These are phyloP conservation scores for Argyresthia albistria DNA, from an alignment of 2,888 invertebrate genomes.

Conservation along the genomic window DNA sequence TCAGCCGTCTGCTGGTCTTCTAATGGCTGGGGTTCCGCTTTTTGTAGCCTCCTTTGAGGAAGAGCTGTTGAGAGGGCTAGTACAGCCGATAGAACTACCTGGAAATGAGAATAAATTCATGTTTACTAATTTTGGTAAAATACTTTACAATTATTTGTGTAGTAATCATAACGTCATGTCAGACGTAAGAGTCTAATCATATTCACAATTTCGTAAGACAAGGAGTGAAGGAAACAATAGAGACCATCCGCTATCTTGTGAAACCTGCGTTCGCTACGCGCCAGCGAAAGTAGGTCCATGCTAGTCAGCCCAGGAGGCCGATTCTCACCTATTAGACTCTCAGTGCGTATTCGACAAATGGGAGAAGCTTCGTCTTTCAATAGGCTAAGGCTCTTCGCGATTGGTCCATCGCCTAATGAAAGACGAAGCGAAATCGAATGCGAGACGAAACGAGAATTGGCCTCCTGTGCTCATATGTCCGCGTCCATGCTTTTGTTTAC, in stretches of 20 bases:
- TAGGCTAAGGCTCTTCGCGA: too few species aligned
- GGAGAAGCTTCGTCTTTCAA: too few species aligned
- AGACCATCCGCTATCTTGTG: conserved; percentile 37
- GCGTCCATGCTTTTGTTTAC: not conserved
- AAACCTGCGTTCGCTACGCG: conserved; percentile 53
- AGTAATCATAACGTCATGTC: conserved; percentile 28
- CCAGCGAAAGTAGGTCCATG: conserved; percentile 52
- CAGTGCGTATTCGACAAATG: too few species aligned
- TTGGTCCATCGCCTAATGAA: too few species aligned
- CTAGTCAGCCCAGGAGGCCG: too few species aligned
- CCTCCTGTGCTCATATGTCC: not conserved
- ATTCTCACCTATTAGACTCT: too few species aligned
- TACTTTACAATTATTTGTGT: not conserved
- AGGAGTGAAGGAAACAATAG: conserved; percentile 65
- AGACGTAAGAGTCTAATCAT: conserved; percentile 61
- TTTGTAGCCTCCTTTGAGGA: conserved; percentile 51
- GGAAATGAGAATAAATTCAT: conserved; percentile 21
- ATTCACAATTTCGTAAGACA: conserved; percentile 60
- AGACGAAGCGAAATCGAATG: too few species aligned
- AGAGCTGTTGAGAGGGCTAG: conserved; percentile 52
- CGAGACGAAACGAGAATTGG: too few species aligned
- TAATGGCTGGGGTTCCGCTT: conserved; percentile 24
- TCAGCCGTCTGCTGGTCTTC: conserved; percentile 49
- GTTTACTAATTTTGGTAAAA: not conserved
- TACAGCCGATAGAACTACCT: conserved; percentile 47